These are phyloP conservation scores for Xestia c-nigrum DNA, from an alignment of 2,888 invertebrate genomes.

Conservation along the genomic window DNA sequence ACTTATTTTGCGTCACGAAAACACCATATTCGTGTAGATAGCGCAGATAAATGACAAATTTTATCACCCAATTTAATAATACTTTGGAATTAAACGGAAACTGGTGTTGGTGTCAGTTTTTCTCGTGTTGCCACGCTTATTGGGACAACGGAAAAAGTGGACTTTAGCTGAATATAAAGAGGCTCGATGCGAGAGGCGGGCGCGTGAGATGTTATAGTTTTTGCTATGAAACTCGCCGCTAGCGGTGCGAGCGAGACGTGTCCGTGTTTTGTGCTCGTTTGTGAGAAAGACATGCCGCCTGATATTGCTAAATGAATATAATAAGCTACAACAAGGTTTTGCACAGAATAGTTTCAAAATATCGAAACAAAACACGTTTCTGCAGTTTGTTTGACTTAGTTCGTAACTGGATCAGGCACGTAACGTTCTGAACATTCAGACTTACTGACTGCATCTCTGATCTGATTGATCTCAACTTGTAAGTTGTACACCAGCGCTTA, in stretches of 20 bases:
- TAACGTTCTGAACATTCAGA: conserved; percentile 5
- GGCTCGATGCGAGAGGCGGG: conserved; percentile 65
- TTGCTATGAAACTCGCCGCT: conserved; percentile 69
- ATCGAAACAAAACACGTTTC: conserved; percentile 10
- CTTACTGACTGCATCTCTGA: conserved; percentile 9
- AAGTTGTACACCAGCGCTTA: conserved; percentile 11
- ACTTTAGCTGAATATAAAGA: conserved; percentile 80
- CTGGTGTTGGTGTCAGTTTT: conserved; percentile 72
- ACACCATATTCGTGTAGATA: conserved; percentile 68
- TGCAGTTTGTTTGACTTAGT: conserved; percentile 18
- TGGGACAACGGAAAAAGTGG: conserved; percentile 73
- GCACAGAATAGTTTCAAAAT: conserved; percentile 35
- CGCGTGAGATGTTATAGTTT: conserved; percentile 80
- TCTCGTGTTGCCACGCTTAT: conserved; percentile 73
- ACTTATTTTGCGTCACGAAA: conserved; percentile 53
- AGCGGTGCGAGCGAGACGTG: conserved; percentile 68
- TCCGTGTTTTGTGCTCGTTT: conserved; percentile 74
- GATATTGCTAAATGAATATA: conserved; percentile 67
- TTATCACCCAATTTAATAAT: conserved; percentile 77
- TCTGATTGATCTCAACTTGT: conserved; percentile 13
- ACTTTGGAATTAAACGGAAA: conserved; percentile 67
- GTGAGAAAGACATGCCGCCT: conserved; percentile 69
- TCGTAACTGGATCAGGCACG: conserved; percentile 10
- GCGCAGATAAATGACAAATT: conserved; percentile 75
- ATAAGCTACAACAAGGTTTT: conserved; percentile 55